phyloP scores from a whole-genome alignment of 2,113 vertebrate species.

The Elaphurus davidianus region DNA sequence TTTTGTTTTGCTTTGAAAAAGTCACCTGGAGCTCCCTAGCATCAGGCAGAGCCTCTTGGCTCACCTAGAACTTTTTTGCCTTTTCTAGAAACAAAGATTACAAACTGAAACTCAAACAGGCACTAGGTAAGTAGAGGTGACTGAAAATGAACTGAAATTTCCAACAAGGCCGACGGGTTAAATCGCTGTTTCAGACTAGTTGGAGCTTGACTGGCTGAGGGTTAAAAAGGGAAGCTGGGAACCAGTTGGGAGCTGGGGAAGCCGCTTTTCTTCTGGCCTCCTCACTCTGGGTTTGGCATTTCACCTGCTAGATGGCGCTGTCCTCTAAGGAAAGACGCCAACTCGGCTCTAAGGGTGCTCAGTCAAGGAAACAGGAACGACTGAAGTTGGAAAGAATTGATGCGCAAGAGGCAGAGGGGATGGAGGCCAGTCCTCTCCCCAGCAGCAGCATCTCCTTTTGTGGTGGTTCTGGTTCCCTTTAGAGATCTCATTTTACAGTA shows the following conservation, averaged over 20 bases:
- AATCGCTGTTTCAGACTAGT: not conserved
- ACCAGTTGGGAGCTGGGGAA: not conserved
- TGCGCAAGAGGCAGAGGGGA: not conserved
- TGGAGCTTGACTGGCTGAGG: not conserved
- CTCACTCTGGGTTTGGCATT: not conserved
- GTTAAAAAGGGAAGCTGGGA: not conserved
- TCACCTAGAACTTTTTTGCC: not conserved
- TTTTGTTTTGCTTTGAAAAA: not conserved
- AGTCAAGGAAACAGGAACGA: not conserved
- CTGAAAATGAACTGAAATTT: not conserved
- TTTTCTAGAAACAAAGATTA: not conserved
- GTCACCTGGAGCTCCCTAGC: not conserved
- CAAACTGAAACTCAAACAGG: not conserved
- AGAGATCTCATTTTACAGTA: constrained; percentile 51
- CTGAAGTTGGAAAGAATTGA: constrained; percentile 14
- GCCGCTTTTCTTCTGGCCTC: not conserved
- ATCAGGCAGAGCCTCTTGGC: not conserved
- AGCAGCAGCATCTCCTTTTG: not conserved
- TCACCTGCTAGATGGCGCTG: constrained; percentile 85
- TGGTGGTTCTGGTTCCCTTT: not conserved
- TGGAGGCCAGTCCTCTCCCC: not conserved
- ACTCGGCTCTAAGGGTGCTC: not conserved
- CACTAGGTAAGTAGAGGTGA: not conserved
- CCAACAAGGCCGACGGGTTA: not conserved
- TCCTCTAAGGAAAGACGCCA: constrained; percentile 77